A percentile compares a stretch with the other conserved stretches of the same genome.
phyloP scores from a whole-genome alignment of 2,888 invertebrate species.

The Argynnis bischoffii region DNA sequence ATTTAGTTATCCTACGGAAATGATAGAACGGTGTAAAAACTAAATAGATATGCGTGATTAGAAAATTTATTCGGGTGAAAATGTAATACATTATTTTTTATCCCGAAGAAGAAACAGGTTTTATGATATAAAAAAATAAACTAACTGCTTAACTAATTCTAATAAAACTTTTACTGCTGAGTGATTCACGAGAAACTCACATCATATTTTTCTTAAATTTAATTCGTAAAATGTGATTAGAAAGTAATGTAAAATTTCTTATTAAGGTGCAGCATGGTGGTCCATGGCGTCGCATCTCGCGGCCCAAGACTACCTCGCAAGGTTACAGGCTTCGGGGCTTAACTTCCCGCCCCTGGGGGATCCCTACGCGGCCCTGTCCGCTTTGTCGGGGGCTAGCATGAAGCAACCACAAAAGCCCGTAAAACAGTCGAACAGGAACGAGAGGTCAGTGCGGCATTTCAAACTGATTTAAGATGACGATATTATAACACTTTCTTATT shows the following conservation, averaged over 20 bases:
- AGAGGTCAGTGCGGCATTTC: constrained; percentile 52
- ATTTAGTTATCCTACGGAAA: too few species aligned
- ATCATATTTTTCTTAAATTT: not conserved
- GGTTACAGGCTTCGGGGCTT: constrained; percentile 90
- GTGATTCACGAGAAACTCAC: not conserved
- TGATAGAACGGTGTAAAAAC: too few species aligned
- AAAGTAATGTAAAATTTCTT: not conserved
- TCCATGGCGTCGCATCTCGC: constrained; percentile 94
- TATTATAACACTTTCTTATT: too few species aligned
- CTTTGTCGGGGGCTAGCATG: constrained; percentile 62
- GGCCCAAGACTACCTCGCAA: constrained; percentile 93
- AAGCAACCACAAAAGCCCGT: constrained; percentile 65
- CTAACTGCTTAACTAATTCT: too few species aligned
- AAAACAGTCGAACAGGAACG: constrained; percentile 63
- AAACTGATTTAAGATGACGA: too few species aligned
- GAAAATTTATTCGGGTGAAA: too few species aligned
- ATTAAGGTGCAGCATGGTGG: constrained; percentile 92
- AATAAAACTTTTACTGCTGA: too few species aligned
- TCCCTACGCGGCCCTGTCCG: constrained; percentile 74
- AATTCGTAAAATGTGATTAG: not conserved
- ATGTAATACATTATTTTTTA: too few species aligned
- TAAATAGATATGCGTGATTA: too few species aligned
- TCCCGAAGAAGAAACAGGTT: too few species aligned
- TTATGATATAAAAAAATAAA: too few species aligned
- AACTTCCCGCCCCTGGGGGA: constrained; percentile 85